Conservation (phyloP, 2,888 invertebrate species). For the Cancer borealis region DNA sequence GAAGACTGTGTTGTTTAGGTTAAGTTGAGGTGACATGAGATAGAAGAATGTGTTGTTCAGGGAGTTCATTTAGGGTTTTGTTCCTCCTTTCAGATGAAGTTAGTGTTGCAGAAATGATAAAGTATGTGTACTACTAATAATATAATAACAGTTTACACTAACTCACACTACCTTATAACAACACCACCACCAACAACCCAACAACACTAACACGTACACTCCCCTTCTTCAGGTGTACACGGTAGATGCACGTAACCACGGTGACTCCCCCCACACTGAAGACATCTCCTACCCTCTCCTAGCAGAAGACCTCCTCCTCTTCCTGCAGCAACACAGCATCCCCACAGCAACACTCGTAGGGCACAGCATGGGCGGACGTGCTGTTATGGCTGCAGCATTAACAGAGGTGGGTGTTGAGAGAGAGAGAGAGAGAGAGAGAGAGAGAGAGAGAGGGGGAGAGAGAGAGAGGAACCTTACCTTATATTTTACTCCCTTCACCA, state of each 20-base stretch:
- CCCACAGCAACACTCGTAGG: constrained; percentile 87
- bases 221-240: constrained; percentile 84
- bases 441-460: too few species aligned
- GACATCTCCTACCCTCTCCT: constrained; percentile 88
- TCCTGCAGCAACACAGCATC: constrained; percentile 58
- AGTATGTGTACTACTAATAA: too few species aligned
- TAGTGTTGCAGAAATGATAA: not conserved
- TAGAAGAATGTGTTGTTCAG: not conserved
- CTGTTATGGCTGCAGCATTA: constrained; percentile 91
- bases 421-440: too few species aligned
- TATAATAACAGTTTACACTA: too few species aligned
- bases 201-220: not conserved
- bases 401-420: constrained; percentile 77
- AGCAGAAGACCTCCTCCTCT: constrained; percentile 85
- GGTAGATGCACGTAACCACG: constrained; percentile 96
- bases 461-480: too few species aligned
- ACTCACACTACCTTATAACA: too few species aligned
- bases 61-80: not conserved
- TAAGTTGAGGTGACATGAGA: not conserved
- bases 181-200: too few species aligned
- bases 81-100: not conserved
- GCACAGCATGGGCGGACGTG: constrained; percentile 97
- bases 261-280: constrained; percentile 91
- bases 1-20: not conserved
- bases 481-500: not conserved